Percentiles rank a stretch among this genome's conserved stretches.
These are phyloP conservation scores for Rallus limicola DNA, from an alignment of 2,113 vertebrate genomes.

Conservation along the genomic window DNA sequence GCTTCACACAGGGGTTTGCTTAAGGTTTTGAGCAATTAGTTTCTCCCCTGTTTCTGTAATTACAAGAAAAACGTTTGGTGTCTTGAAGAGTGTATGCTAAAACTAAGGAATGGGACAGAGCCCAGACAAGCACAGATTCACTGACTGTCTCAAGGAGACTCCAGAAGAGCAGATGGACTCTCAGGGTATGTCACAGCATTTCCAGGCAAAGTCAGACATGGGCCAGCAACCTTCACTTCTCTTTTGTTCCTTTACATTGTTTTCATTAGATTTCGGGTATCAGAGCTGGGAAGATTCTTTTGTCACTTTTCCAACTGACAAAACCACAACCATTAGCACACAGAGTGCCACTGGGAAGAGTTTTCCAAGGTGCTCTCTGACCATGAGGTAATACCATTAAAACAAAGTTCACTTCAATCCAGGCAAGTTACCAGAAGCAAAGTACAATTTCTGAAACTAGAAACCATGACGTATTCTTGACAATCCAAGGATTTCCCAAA, in stretches of 20 bases:
- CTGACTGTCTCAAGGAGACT: not conserved
- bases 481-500: not conserved
- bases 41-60: constrained; percentile 1
- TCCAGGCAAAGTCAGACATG: not conserved
- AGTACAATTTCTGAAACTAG: not conserved
- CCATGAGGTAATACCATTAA: not conserved
- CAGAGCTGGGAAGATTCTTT: not conserved
- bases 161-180: not conserved
- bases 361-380: not conserved
- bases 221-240: not conserved
- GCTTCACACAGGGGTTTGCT: not conserved
- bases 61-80: not conserved
- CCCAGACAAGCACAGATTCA: not conserved
- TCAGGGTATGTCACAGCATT: too few species aligned
- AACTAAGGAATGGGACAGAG: not conserved
- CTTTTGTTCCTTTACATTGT: not conserved
- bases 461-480: not conserved
- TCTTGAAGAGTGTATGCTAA: not conserved
- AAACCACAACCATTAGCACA: not conserved
- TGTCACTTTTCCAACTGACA: not conserved
- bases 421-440: not conserved
- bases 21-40: not conserved
- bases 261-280: not conserved
- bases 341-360: not conserved
- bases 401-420: not conserved